Evolutionary conservation across 2,113 vertebrate genomes (phyloP), one percentile per base, ranked within the genome.

Genomic region (Tautogolabrus adspersus): DNA sequence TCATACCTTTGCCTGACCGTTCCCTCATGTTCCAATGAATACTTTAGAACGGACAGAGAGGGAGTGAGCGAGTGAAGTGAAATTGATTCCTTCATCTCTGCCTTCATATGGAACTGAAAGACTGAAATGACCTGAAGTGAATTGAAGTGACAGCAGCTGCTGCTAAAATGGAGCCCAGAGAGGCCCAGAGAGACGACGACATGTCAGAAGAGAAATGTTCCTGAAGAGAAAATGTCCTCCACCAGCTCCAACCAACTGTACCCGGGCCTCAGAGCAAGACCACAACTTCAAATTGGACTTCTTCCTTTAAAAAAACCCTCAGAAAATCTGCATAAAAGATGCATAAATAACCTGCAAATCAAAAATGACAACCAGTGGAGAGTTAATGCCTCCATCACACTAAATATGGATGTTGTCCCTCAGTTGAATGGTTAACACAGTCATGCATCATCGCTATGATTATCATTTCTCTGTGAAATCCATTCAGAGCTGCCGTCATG

Each of bases 401-500:
- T 75, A 75, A 79, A 79, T 77, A 6, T 58, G 81, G 81, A 71
- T 56, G 68, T 22, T 52, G 51, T n/a, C 61, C 55, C 44, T 70
- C 15, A 1, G 46, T 5, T 47, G 46, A 2, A 42, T 47, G 42
- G 54, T 18, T 75, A 46, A 79, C 68, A 57, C 23, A 60, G 38
- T 11, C 57, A 23, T 34, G 63, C 13, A n/a, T 77, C 54, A 58
- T 63, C 61, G 37, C 34, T n/a, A 13, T 11, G 75, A 69, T 80
- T 23, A 70, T 89, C 72, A 58, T 69, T 63, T 58, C 15, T 65
- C n/a, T 30, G 40, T 79, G 21, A 73, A 81, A 83, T 83, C 83
- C 77, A 62, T 67, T 74, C 61, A 44, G 65, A 72, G 68, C 63
- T 49, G 61, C 72, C 72, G 60, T 44, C 68, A 52, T 58, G 75